Evolutionary conservation across 2,888 invertebrate species (phyloP).

Genomic region (Tethea ocularis): DNA sequence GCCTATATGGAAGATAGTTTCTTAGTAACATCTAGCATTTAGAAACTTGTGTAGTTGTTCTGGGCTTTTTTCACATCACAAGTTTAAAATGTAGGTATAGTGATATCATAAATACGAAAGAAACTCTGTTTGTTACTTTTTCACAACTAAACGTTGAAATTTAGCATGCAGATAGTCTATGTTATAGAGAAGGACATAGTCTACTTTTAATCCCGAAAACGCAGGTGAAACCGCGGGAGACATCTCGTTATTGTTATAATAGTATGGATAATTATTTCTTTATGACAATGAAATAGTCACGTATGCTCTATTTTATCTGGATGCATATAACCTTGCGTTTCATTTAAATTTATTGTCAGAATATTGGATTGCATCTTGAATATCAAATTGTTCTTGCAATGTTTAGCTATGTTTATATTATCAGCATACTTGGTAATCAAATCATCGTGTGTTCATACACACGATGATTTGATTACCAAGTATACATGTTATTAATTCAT

Average conservation of each 20-base stretch:
- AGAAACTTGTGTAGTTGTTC: background rate
- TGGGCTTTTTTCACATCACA: background rate
- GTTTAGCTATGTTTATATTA: background rate
- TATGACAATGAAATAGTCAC: background rate
- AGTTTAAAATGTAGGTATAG: too few species aligned
- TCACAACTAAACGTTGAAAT: too few species aligned
- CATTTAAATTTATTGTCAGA: slow-evolving; percentile 7
- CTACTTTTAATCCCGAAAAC: too few species aligned
- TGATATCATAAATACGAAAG: too few species aligned
- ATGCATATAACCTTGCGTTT: slow-evolving; percentile 1
- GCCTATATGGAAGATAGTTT: background rate
- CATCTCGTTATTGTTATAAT: too few species aligned
- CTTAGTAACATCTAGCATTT: background rate
- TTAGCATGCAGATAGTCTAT: too few species aligned
- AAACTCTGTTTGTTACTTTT: too few species aligned
- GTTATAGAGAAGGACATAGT: too few species aligned
- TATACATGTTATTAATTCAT: background rate
- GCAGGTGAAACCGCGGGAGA: too few species aligned
- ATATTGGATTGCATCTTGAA: slow-evolving; percentile 13
- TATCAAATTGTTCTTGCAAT: background rate
- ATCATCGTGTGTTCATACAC: background rate
- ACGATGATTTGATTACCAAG: too few species aligned
- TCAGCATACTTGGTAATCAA: background rate
- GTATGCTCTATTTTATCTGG: background rate
- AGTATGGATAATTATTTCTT: background rate